Evolutionary conservation across 2,888 invertebrate genomes (phyloP), one percentile per base, ranked within the genome.

Genomic region (Cryptus armator): DNA sequence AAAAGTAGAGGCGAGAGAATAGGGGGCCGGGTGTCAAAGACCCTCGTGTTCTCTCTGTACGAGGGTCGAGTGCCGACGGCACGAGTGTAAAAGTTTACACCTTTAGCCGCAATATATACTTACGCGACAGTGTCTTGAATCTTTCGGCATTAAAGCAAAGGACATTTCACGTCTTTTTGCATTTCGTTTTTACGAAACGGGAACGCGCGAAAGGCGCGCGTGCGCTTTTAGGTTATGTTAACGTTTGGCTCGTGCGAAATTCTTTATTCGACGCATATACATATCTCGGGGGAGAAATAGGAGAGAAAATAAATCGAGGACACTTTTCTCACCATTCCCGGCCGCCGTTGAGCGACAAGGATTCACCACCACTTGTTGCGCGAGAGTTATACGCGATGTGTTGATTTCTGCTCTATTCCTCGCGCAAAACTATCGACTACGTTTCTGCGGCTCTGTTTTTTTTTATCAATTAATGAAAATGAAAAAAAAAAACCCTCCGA

Each of bases 281-380:
- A 56, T 80, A 84, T 80, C 80, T 80, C 66, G 43, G 59, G 29
- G 44, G 37, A 44, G 62, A 53, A 59, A 81, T 46, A 43, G 51
- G 3, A 19, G 74, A 71, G 67, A 83, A 83, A 78, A 85, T 85
- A 84, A 82, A 85, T 84, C 83, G 75, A 77, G 83, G 68, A 81
- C 77, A 76, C 48, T 62, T 59, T 76, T 29, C 62, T 51, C 44
- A 44, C 53, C 53, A 48, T 37, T 32, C 62, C 48, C 44, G 16
- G 9, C 16, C 24, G 56, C 51, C 16, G 74, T 66, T 66, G 64
- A 76, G 80, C 79, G 82, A 16, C 68, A 79, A 86, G 79, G 75
- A 85, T 83, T 78, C 75, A 53, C 82, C 37, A 66, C 87, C 87
- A 87, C 87, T 87, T 87, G 87, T 87, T 87, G 87, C 87, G 72